Conservation (phyloP, 2,797 vertebrate genomes). For the Coluber constrictor region DNA sequence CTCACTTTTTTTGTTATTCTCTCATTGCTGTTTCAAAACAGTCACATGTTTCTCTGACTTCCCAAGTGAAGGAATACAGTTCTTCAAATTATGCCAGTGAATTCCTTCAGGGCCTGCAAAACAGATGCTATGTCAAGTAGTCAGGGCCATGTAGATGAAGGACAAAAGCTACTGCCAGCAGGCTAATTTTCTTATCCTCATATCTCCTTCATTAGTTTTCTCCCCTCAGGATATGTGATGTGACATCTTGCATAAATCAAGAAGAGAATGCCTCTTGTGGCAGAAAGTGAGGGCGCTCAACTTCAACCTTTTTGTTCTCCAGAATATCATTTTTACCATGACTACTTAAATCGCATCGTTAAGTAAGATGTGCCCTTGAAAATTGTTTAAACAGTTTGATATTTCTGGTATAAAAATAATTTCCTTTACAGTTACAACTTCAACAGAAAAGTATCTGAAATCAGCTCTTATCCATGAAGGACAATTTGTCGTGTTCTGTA, state of each 20-base stretch:
- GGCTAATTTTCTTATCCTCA: background rate
- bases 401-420: background rate
- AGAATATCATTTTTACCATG: background rate
- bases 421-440: background rate
- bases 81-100: background rate
- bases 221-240: background rate
- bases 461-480: background rate
- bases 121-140: background rate
- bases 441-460: background rate
- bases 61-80: background rate
- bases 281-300: background rate
- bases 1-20: background rate
- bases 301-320: background rate
- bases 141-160: background rate
- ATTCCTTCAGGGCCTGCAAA: background rate
- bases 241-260: background rate
- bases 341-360: background rate
- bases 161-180: background rate
- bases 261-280: background rate
- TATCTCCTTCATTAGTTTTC: background rate
- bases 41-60: background rate
- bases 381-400: background rate
- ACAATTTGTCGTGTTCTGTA: background rate
- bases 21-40: background rate
- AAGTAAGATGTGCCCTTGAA: background rate